phyloP scores from a whole-genome alignment of 92 coral and sea anemone genomes.

The Zoanthus sociatus region DNA sequence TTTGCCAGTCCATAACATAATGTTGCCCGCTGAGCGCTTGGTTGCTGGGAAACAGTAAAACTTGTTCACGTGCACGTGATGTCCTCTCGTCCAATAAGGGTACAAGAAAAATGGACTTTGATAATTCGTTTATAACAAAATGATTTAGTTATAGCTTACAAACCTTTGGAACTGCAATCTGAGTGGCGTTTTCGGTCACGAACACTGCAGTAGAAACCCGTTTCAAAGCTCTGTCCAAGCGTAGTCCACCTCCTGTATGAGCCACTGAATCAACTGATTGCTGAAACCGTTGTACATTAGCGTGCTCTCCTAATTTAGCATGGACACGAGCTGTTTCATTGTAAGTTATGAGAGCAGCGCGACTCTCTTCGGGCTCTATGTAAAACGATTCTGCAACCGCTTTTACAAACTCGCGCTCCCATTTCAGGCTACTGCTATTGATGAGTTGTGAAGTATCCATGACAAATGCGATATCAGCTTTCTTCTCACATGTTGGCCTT shows the following conservation, averaged over 20 bases:
- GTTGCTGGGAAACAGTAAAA: too few species aligned
- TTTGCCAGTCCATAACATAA: too few species aligned
- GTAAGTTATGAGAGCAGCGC: constrained; percentile 37
- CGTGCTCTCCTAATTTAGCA: neutral
- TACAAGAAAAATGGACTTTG: too few species aligned
- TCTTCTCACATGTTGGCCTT: constrained; percentile 22
- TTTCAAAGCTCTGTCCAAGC: constrained; percentile 25
- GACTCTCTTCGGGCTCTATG: constrained; percentile 29
- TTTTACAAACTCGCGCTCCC: constrained; percentile 36
- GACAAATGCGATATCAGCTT: constrained; percentile 16
- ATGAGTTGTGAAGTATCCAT: constrained; percentile 19
- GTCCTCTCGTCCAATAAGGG: too few species aligned
- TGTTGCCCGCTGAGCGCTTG: too few species aligned
- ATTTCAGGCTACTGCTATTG: neutral
- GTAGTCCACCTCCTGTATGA: constrained; percentile 20
- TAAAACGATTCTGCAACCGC: constrained; percentile 31
- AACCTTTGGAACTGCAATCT: constrained; percentile 15
- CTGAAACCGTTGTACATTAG: constrained; percentile 5
- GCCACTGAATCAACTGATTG: constrained; percentile 24
- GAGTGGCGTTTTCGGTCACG: neutral
- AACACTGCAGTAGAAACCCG: neutral
- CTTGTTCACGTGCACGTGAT: too few species aligned
- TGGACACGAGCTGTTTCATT: constrained; percentile 1
- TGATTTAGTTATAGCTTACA: neutral
- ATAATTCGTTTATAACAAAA: too few species aligned